Evolutionary conservation across 2,888 invertebrate genomes (phyloP).

Genomic region (Nomada goodeniana): DNA sequence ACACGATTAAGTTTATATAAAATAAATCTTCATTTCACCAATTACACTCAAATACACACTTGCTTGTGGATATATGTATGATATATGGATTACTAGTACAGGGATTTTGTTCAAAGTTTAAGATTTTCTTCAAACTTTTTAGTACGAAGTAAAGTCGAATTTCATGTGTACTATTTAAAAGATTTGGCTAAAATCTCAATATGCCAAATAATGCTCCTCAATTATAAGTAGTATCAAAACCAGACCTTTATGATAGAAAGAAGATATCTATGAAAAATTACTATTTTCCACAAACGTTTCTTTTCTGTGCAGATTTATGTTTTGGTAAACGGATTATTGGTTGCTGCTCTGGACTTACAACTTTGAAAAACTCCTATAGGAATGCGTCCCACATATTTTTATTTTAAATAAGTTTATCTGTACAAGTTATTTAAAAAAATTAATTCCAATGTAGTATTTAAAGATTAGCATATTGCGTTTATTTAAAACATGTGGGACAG

Average conservation of each 20-base stretch:
- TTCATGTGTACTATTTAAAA: constrained; percentile 10
- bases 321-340: constrained; percentile 12
- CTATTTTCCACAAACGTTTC: constrained; percentile 1
- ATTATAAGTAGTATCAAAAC: constrained; percentile 21
- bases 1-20: constrained; percentile 69
- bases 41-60: constrained; percentile 63
- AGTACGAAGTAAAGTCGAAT: constrained; percentile 17
- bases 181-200: not conserved
- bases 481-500: constrained; percentile 73
- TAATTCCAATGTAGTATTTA: constrained; percentile 30
- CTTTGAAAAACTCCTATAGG: constrained; percentile 59
- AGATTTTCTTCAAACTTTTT: constrained; percentile 48
- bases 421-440: constrained; percentile 47
- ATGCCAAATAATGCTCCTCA: constrained; percentile 25
- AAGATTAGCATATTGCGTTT: constrained; percentile 55
- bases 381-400: constrained; percentile 67
- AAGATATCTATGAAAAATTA: not conserved
- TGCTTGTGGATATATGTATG: constrained; percentile 54
- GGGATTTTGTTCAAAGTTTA: constrained; percentile 63
- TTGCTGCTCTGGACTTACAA: constrained; percentile 48
- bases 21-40: constrained; percentile 67
- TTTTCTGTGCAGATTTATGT: not conserved
- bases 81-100: constrained; percentile 51
- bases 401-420: constrained; percentile 62
- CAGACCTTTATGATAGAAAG: constrained; percentile 7